Base-by-base conservation (phyloP, 2,888 invertebrate species). In the Bruchidius siliquastri region DNA sequence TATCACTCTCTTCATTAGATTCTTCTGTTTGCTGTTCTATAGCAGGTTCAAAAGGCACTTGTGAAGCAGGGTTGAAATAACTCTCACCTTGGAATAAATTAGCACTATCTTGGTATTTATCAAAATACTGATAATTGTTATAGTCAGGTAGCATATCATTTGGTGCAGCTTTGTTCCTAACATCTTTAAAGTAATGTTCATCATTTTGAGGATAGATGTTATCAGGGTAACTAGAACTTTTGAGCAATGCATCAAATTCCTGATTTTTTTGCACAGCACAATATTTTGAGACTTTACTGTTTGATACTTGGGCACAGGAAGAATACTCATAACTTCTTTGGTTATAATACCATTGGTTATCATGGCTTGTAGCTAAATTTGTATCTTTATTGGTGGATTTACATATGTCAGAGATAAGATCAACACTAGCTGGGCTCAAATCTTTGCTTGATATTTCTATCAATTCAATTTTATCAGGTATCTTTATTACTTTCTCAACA, bases 1-100 rank as follows among this genome's bases (percentile, higher is more conserved):
- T 86, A 76, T 86, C 86, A 78, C 86, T 86, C 75, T 84, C 85
- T 67, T 83, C 84, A 76, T 84, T 85, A n/a, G 84, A 83, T 70
- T 77, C 80, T 75, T 85, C 84, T 8, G 79, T 81, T 75, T 81
- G 80, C 74, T 83, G 82, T 67, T 83, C 82, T 26, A 82, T 74
- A 22, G 77, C 26, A 72, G 75, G 73, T 75, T 77, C 75, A 70
- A 79, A 76, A 22, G 75, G 74, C 10, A 76, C 71, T 71, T 71
- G 74, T 69, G 74, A 22, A 68, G 72, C 18, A 18, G 68, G 22
- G 49, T 68, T 70, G 66, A 74, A 76, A 22, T 74, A 73, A 22
- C 73, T 70, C 6, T 49, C 73, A 77, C 70, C 76, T 76, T 74
- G 74, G 21, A 67, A 21, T 30, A 73, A 70, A 2, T 22, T 20